Percentiles rank a stretch among this genome's conserved stretches.
These are phyloP conservation scores for Pseudomyrmex gracilis DNA, from an alignment of 1,140 invertebrate genomes.

Conservation along the genomic window DNA sequence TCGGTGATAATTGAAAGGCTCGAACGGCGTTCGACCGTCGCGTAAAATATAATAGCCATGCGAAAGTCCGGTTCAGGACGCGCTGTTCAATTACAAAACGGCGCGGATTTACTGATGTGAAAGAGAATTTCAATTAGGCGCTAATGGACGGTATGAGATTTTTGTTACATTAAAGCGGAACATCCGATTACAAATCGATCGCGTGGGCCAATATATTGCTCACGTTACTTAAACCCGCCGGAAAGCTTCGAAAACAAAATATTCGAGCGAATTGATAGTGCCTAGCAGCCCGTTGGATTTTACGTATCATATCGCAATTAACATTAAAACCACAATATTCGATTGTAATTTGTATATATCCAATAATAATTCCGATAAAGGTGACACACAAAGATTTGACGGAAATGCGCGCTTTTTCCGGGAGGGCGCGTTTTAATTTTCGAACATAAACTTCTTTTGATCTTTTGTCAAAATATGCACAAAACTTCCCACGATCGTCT, in stretches of 20 bases:
- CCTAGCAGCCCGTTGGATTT: background rate
- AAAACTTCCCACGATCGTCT: slow-evolving; percentile 8
- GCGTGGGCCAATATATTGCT: slow-evolving; percentile 21
- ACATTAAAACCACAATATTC: background rate
- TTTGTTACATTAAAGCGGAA: slow-evolving; percentile 70
- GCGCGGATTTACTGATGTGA: slow-evolving; percentile 38
- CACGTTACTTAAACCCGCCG: slow-evolving; percentile 1
- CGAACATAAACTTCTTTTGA: too few relatives aligned
- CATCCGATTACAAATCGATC: slow-evolving; percentile 52
- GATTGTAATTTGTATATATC: background rate
- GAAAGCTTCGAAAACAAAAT: background rate
- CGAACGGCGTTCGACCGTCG: background rate
- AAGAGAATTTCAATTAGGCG: slow-evolving; percentile 75
- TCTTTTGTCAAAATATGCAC: too few relatives aligned
- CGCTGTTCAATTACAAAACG: slow-evolving; percentile 59
- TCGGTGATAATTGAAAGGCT: slow-evolving; percentile 65
- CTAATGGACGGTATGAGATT: slow-evolving; percentile 74
- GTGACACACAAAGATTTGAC: background rate
- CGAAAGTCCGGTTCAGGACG: slow-evolving; percentile 1
- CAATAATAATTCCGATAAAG: background rate
- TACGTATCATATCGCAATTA: background rate
- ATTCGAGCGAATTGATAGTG: slow-evolving; percentile 1
- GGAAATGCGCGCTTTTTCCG: background rate
- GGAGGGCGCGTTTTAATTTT: background rate
- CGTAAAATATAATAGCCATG: slow-evolving; percentile 57